Evolutionary conservation across 30 jellyfish, hydroid and myxozoan species (phyloP).

Genomic region (Hydractinia echinata): DNA sequence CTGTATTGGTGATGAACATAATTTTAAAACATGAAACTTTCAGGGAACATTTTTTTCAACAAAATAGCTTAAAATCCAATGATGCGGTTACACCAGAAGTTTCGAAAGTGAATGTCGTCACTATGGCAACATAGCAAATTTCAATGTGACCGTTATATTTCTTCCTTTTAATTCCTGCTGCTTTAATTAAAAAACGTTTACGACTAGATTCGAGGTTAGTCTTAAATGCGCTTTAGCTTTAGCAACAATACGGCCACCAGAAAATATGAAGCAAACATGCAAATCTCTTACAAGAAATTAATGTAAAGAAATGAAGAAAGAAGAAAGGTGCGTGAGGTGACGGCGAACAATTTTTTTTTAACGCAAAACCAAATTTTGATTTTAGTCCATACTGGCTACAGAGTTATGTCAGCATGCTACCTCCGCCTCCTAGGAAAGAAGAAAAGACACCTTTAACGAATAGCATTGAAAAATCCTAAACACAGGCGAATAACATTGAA

Average conservation of each 20-base stretch:
- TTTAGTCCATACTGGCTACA: neutral
- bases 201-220: neutral
- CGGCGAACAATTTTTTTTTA: neutral
- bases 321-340: neutral
- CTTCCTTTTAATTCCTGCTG: neutral
- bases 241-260: constrained; percentile 17
- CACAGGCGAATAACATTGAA: too few relatives aligned
- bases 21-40: too few relatives aligned
- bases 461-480: too few relatives aligned
- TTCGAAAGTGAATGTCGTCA: neutral
- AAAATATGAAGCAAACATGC: neutral
- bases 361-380: neutral
- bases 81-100: too few relatives aligned
- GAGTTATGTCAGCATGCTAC: too few relatives aligned
- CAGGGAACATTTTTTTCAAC: too few relatives aligned
- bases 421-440: too few relatives aligned
- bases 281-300: neutral
- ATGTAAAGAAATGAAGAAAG: neutral
- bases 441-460: too few relatives aligned
- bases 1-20: too few relatives aligned
- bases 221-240: neutral
- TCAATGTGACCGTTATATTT: neutral
- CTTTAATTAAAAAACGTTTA: neutral
- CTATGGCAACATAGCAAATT: neutral
- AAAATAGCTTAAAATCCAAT: too few relatives aligned